These are phyloP conservation scores for Habropoda laboriosa DNA, from an alignment of 1,140 invertebrate species.

Conservation along the genomic window DNA sequence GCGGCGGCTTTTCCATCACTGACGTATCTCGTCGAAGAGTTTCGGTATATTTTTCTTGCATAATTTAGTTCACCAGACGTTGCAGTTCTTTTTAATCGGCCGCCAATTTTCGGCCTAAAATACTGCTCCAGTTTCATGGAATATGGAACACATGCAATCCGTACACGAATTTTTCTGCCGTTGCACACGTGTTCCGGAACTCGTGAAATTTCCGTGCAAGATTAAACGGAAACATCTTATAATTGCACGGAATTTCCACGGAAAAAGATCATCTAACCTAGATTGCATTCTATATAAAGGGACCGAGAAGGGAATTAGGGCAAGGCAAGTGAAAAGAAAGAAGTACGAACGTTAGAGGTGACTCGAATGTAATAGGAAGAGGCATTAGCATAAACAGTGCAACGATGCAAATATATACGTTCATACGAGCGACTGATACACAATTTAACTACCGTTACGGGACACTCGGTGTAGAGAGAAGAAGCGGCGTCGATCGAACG, in stretches of 20 bases:
- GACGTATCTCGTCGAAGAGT: conserved; percentile 18
- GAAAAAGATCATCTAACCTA: no score
- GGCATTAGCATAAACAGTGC: conserved; percentile 16
- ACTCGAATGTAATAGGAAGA: not conserved
- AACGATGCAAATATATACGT: conserved; percentile 24
- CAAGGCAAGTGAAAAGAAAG: not conserved
- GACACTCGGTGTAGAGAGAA: not conserved
- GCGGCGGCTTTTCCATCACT: not conserved
- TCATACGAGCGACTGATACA: conserved; percentile 12
- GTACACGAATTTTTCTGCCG: not conserved
- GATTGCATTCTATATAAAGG: not conserved
- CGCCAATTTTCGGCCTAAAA: conserved; percentile 57
- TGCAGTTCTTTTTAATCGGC: conserved; percentile 52
- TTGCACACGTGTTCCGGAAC: no score
- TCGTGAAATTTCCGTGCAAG: not conserved
- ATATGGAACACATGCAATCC: not conserved
- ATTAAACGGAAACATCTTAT: no score
- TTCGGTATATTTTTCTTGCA: conserved; percentile 71
- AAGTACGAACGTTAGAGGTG: not conserved
- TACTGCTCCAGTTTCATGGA: conserved; percentile 54
- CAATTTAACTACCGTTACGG: conserved; percentile 41
- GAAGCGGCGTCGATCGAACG: conserved; percentile 1
- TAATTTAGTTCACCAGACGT: conserved; percentile 70
- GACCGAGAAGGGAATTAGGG: not conserved
- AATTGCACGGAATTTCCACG: no score